phyloP scores from a whole-genome alignment of 1,140 invertebrate genomes.

The Alviniconcha marisindica region DNA sequence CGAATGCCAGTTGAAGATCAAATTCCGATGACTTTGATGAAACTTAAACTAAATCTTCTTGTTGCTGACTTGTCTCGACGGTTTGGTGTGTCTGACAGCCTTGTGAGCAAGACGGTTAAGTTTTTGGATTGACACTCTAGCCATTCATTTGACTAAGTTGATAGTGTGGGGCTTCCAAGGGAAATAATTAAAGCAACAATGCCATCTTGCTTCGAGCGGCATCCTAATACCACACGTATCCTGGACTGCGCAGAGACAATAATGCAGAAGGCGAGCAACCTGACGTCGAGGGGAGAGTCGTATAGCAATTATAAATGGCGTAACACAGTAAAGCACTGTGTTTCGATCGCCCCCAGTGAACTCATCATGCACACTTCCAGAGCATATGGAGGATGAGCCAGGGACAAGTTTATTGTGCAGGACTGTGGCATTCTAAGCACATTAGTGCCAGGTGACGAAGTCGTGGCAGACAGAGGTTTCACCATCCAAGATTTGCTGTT shows the following conservation, averaged over 20 bases:
- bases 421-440: too few relatives aligned
- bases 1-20: neutral
- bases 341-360: too few relatives aligned
- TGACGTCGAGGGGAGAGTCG: conserved; percentile 35
- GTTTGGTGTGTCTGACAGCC: neutral
- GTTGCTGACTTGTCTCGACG: neutral
- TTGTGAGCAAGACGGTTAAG: neutral
- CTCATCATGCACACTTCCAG: too few relatives aligned
- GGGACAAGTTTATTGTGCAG: too few relatives aligned
- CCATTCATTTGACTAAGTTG: neutral
- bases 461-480: too few relatives aligned
- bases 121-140: conserved; percentile 11
- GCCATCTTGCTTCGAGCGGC: conserved; percentile 36
- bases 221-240: conserved; percentile 41
- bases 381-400: too few relatives aligned
- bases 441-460: too few relatives aligned
- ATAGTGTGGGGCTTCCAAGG: conserved; percentile 42
- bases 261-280: conserved; percentile 41
- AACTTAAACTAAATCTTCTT: conserved; percentile 12
- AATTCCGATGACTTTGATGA: conserved; percentile 3
- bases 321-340: too few relatives aligned
- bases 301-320: conserved; percentile 43
- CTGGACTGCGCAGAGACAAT: conserved; percentile 46
- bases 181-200: conserved; percentile 39
- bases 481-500: too few relatives aligned